These are phyloP conservation scores for Marmota monax DNA, from an alignment of 2,113 vertebrate species.

Conservation along the genomic window DNA sequence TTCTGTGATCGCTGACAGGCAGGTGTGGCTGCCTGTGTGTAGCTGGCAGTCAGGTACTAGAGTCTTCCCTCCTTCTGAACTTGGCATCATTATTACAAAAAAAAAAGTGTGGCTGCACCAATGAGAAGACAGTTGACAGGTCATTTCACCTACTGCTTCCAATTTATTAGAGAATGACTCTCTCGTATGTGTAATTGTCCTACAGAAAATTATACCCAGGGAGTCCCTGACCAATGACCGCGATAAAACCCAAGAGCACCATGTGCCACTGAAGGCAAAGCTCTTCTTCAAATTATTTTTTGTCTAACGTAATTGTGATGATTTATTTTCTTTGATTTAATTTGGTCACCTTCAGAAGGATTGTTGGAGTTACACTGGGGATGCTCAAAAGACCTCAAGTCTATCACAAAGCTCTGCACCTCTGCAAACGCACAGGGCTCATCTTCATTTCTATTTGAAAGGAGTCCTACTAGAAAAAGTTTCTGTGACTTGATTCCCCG, in stretches of 20 bases:
- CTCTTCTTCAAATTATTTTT: neutral
- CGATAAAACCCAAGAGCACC: rapidly evolving
- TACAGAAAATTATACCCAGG: neutral
- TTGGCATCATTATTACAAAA: neutral
- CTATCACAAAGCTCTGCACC: neutral
- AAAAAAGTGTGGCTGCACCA: too few species aligned
- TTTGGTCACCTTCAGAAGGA: neutral
- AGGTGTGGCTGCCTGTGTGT: rapidly evolving
- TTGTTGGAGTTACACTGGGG: neutral
- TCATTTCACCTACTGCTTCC: neutral
- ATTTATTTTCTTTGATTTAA: neutral
- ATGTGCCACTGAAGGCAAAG: neutral
- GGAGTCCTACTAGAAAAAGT: neutral
- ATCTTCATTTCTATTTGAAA: neutral
- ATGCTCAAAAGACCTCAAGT: rapidly evolving
- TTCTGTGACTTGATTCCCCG: neutral
- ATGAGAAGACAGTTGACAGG: neutral
- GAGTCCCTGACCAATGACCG: too few species aligned
- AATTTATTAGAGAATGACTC: neutral
- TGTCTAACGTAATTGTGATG: neutral
- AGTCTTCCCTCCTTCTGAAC: rapidly evolving
- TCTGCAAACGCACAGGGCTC: neutral
- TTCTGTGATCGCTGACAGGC: neutral
- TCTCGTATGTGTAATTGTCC: neutral
- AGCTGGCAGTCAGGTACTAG: rapidly evolving